Percentiles rank a stretch among this genome's conserved stretches.
These are phyloP conservation scores for Melanophora roralis DNA, from an alignment of 2,888 invertebrate species.

Conservation along the genomic window DNA sequence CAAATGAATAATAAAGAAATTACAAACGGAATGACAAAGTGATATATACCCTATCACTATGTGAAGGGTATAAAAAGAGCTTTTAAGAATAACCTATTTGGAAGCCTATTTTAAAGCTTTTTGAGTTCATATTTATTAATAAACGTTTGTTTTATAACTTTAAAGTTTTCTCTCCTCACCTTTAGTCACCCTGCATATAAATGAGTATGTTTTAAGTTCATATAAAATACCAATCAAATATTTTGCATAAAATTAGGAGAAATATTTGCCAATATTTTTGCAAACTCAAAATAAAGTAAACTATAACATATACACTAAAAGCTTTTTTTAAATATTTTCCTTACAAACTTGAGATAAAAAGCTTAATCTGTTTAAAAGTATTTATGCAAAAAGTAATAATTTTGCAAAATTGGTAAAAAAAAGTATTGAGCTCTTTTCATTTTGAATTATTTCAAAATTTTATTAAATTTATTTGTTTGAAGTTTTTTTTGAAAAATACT, in stretches of 20 bases:
- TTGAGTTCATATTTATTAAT: too few relatives aligned
- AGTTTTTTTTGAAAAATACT: constrained; percentile 11
- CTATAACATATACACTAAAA: constrained; percentile 57
- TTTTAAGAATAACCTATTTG: too few relatives aligned
- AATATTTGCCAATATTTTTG: constrained; percentile 51
- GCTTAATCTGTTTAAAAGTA: constrained; percentile 24
- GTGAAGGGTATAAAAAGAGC: too few relatives aligned
- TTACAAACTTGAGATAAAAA: constrained; percentile 35
- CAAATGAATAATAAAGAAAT: too few relatives aligned
- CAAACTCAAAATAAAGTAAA: constrained; percentile 59
- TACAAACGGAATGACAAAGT: too few relatives aligned
- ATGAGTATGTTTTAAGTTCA: neutral
- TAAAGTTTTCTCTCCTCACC: constrained; percentile 36
- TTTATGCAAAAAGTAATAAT: neutral
- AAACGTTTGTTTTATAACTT: neutral
- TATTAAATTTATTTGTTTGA: constrained; percentile 34
- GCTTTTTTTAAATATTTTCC: constrained; percentile 41
- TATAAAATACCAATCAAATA: constrained; percentile 51
- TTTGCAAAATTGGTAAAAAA: constrained; percentile 40
- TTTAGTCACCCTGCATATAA: constrained; percentile 60
- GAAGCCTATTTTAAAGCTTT: too few relatives aligned
- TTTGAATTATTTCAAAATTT: constrained; percentile 31
- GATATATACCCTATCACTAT: too few relatives aligned
- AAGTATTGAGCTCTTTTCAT: constrained; percentile 56
- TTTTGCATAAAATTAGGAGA: constrained; percentile 23